phyloP scores from a whole-genome alignment of 1,140 invertebrate species.

The Drosophila parvula region DNA sequence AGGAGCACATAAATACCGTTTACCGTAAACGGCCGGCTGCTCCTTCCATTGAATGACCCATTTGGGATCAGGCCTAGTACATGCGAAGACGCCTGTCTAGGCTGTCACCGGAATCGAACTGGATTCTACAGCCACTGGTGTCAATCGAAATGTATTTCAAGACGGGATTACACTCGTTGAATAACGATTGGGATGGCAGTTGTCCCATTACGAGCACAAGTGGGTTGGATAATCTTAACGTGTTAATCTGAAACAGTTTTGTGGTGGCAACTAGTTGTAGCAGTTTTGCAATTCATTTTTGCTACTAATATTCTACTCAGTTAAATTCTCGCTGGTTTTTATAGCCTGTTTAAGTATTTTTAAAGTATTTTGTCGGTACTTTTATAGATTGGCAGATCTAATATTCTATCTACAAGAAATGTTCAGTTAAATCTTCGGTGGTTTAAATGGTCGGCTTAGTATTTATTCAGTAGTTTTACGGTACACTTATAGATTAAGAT shows the following conservation, averaged over 20 bases:
- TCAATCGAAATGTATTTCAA: conserved; percentile 12
- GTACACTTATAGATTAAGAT: too few relatives aligned
- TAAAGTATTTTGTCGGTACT: background rate
- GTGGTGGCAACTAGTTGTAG: background rate
- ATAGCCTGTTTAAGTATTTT: background rate
- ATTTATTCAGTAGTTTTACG: too few relatives aligned
- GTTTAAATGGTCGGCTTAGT: too few relatives aligned
- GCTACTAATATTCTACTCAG: background rate
- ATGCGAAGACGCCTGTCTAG: conserved; percentile 8
- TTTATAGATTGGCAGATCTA: background rate
- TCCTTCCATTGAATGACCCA: conserved; percentile 44
- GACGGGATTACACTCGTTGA: conserved; percentile 21
- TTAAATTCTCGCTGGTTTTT: background rate
- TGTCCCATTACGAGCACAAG: conserved; percentile 18
- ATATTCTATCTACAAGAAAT: background rate
- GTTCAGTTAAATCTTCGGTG: too few relatives aligned
- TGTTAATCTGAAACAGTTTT: conserved; percentile 35
- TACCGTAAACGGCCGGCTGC: conserved; percentile 51
- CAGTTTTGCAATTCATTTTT: conserved; percentile 1
- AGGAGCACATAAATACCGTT: conserved; percentile 36
- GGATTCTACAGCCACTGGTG: conserved; percentile 23
- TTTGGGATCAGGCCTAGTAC: conserved; percentile 29
- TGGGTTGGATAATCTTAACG: conserved; percentile 30
- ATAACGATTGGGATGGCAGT: conserved; percentile 21
- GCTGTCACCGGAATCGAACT: conserved; percentile 12